Conservation (phyloP, 1,140 invertebrate genomes). For the Gonioctena quinquepunctata region DNA sequence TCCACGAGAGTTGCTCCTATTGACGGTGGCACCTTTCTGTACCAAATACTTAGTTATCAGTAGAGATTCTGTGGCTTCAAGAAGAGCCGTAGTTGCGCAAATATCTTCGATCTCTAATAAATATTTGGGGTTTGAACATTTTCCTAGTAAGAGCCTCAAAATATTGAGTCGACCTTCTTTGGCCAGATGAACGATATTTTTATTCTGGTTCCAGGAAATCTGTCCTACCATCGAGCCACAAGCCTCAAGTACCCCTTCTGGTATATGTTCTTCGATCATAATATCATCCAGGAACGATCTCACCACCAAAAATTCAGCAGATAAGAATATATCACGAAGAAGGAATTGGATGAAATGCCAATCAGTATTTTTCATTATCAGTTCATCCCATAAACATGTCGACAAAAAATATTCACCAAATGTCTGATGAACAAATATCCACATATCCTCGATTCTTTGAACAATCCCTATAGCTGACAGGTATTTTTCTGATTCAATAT, state of each 20-base stretch:
- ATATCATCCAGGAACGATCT: not conserved
- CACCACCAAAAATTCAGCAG: not conserved
- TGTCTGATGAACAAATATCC: not conserved
- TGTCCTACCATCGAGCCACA: not conserved
- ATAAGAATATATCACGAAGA: not conserved
- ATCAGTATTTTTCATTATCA: not conserved
- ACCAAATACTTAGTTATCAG: not conserved
- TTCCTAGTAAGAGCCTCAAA: not conserved
- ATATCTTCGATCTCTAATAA: not conserved
- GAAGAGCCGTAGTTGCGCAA: not conserved
- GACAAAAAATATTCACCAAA: not conserved
- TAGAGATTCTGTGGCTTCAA: not conserved
- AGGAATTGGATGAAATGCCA: not conserved
- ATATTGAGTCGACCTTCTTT: not conserved
- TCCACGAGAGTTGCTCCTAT: not conserved
- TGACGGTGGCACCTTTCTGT: not conserved
- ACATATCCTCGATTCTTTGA: not conserved
- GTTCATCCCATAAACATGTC: not conserved
- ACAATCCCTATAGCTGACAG: not conserved
- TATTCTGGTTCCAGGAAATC: not conserved
- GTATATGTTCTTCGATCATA: not conserved
- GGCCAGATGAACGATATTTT: not conserved
- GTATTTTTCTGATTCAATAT: not conserved
- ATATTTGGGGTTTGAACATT: not conserved
- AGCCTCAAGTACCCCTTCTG: not conserved